Evolutionary conservation across 2,113 vertebrate genomes (phyloP), one percentile per base, ranked within the genome.

Genomic region (Bubo scandiacus): DNA sequence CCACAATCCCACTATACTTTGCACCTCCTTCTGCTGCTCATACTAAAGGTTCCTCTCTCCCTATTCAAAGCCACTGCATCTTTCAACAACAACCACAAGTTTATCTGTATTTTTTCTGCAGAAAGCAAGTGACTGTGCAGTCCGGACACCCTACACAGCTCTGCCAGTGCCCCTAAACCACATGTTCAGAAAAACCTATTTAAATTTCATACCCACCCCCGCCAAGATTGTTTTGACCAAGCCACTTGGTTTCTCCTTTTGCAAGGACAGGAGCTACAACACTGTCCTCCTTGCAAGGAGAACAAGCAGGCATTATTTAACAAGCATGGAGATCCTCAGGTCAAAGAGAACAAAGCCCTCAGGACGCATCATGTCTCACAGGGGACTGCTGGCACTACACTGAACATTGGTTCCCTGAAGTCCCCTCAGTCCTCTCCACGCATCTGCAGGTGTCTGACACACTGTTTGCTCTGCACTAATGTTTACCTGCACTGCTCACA

Each of bases 401-500:
- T 32, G 47, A 73, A 57, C 43, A 27, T 0, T 0, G 1, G 59
- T n/a, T 86, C 11, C 22, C 30, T n/a, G 47, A 77, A 73, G 77
- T 45, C 17, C 43, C 16, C 27, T 61, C 57, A 23, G 34, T 7
- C 22, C 34, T 80, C 72, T 49, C 62, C 38, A 12, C 6, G n/a
- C 32, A n/a, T 20, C 38, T 40, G 23, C 25, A 29, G 26, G 8
- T 5, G 32, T 34, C 59, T 32, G 14, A n/a, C 25, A 36, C 22
- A 36, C 16, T 11, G 11, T 4, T 73, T 47, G 55, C 45, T 68
- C 42, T 42, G 10, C 3, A 52, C 62, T 74, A 17, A 42, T 5
- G 32, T 42, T 98, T 97, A 98, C 98, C 98, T 97, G 98, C 88
- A 52, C 22, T 98, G 98, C 98, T 98, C 8, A 92, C 89, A 21